Evolutionary conservation across 1,140 invertebrate genomes (phyloP).

Genomic region (Antheraea pernyi): DNA sequence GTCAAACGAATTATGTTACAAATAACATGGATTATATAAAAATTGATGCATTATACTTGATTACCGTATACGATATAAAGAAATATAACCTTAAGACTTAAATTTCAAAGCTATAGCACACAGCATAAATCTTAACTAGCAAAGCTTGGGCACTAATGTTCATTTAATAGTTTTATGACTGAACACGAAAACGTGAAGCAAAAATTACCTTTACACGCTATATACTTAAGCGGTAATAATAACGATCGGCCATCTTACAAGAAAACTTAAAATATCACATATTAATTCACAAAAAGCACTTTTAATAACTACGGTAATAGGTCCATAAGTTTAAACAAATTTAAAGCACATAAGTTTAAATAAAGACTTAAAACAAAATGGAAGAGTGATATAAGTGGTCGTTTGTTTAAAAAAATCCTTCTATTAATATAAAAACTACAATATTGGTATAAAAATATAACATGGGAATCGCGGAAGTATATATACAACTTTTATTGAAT

Average conservation of each 20-base stretch:
- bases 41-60: constrained; percentile 6
- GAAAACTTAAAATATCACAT: too few relatives aligned
- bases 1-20: neutral
- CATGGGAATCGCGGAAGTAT: neutral
- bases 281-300: too few relatives aligned
- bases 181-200: too few relatives aligned
- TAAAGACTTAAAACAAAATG: neutral
- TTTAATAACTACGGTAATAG: too few relatives aligned
- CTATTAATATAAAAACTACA: neutral
- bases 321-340: too few relatives aligned
- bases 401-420: neutral
- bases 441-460: too few relatives aligned
- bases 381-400: neutral
- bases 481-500: neutral
- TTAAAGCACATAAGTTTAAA: too few relatives aligned
- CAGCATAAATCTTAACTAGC: constrained; percentile 63
- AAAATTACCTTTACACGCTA: too few relatives aligned
- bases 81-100: constrained; percentile 46
- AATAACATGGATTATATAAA: neutral
- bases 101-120: constrained; percentile 59
- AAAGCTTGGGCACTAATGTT: constrained; percentile 66
- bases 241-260: too few relatives aligned
- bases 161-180: neutral
- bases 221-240: too few relatives aligned
- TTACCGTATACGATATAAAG: constrained; percentile 42